phyloP scores from a whole-genome alignment of 2,113 vertebrate genomes.

The Strigops habroptila region DNA sequence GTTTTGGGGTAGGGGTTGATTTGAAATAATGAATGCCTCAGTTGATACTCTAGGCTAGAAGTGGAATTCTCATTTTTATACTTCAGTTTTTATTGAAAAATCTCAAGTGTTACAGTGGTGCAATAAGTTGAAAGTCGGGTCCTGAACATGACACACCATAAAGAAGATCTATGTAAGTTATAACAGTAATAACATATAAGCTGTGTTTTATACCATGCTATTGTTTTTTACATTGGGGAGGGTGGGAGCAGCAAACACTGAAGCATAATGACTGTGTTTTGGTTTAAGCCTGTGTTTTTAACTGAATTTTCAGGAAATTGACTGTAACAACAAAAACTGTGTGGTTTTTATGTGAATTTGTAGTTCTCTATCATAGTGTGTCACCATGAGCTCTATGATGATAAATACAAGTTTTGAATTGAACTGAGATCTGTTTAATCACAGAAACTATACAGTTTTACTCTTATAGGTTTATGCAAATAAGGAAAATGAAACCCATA shows the following conservation, averaged over 20 bases:
- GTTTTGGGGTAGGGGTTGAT: neutral
- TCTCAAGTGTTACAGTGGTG: neutral
- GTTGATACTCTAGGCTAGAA: neutral
- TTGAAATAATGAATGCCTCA: neutral
- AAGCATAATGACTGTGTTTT: rapidly evolving
- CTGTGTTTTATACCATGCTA: neutral
- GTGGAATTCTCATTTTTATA: neutral
- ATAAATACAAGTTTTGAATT: neutral
- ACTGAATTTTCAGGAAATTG: neutral
- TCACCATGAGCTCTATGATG: neutral
- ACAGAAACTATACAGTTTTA: neutral
- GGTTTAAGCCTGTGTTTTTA: neutral
- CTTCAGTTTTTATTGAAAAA: neutral
- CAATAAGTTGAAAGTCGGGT: neutral
- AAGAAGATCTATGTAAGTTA: neutral
- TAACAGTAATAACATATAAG: neutral
- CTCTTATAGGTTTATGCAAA: neutral
- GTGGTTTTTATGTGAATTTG: neutral
- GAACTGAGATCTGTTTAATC: neutral
- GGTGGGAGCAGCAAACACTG: neutral
- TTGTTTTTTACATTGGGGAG: neutral
- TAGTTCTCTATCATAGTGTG: rapidly evolving
- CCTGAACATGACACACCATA: neutral
- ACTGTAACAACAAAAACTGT: rapidly evolving
- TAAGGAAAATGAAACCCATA: rapidly evolving